These are phyloP conservation scores for Betta splendens DNA, from an alignment of 2,797 vertebrate genomes.

Conservation along the genomic window DNA sequence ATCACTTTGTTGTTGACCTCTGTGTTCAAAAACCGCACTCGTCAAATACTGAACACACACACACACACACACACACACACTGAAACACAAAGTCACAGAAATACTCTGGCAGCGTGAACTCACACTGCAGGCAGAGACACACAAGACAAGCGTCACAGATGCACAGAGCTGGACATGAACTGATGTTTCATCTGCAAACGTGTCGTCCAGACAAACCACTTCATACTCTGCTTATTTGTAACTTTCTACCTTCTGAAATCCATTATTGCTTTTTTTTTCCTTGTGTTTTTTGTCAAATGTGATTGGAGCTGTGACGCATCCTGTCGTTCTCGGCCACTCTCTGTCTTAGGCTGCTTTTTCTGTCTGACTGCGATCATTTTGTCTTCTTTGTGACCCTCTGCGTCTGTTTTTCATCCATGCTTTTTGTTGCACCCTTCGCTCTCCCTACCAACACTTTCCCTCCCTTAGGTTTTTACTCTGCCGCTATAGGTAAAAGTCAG, in stretches of 20 bases:
- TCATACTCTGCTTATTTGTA: constrained; percentile 74
- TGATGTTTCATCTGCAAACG: constrained; percentile 55
- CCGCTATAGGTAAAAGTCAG: constrained; percentile 57
- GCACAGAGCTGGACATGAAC: constrained; percentile 24
- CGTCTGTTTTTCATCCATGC: constrained; percentile 4
- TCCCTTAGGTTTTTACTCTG: constrained; percentile 15
- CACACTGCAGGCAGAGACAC: neutral
- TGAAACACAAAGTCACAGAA: constrained; percentile 26
- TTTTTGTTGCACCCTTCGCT: constrained; percentile 1
- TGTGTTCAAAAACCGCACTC: constrained; percentile 18
- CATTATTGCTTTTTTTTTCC: constrained; percentile 60
- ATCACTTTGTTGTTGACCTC: constrained; percentile 17
- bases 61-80: neutral
- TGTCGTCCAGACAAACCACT: constrained; percentile 64
- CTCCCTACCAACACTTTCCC: constrained; percentile 15
- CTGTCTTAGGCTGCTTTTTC: constrained; percentile 30
- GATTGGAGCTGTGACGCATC: constrained; percentile 61
- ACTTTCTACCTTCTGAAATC: constrained; percentile 66
- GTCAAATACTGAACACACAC: constrained; percentile 27
- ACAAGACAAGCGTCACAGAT: constrained; percentile 3
- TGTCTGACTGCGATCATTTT: constrained; percentile 43
- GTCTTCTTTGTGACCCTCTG: constrained; percentile 37
- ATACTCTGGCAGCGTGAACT: constrained; percentile 14
- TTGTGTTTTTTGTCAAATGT: constrained; percentile 56
- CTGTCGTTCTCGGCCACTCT: constrained; percentile 44